Evolutionary conservation across 2,797 vertebrate species (phyloP).

Genomic region (Phataginus tetradactyla): DNA sequence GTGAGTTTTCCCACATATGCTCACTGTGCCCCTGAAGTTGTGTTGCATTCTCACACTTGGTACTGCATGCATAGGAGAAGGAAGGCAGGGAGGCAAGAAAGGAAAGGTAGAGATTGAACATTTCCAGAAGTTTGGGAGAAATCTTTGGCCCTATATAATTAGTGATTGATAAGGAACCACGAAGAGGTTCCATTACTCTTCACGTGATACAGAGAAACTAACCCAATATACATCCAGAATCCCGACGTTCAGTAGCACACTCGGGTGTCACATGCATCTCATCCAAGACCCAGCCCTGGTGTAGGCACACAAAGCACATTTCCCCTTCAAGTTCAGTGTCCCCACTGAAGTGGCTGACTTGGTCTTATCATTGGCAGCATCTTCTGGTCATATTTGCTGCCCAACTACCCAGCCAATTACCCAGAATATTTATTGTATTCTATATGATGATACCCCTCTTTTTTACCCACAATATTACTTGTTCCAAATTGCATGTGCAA

Average conservation of each 20-base stretch:
- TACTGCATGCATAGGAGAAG: background rate
- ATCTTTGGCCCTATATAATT: background rate
- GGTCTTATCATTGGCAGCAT: background rate
- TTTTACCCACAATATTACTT: background rate
- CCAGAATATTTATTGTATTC: background rate
- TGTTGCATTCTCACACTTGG: background rate
- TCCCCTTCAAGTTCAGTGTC: background rate
- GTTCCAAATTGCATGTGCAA: slow-evolving; percentile 35
- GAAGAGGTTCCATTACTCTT: background rate
- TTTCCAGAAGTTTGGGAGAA: background rate
- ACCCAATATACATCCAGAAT: background rate
- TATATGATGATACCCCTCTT: background rate
- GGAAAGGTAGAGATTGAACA: background rate
- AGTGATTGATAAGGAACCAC: background rate
- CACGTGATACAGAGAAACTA: background rate
- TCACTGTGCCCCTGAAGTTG: background rate
- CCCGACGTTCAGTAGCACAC: background rate
- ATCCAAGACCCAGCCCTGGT: background rate
- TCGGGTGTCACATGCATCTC: background rate
- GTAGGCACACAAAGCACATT: background rate
- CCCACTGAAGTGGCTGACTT: background rate
- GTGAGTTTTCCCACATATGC: no score
- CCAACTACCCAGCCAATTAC: background rate
- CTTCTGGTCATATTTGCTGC: background rate
- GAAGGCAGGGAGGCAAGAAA: background rate